Conservation (phyloP, 2,888 invertebrate species). For the Monopis laevigella region DNA sequence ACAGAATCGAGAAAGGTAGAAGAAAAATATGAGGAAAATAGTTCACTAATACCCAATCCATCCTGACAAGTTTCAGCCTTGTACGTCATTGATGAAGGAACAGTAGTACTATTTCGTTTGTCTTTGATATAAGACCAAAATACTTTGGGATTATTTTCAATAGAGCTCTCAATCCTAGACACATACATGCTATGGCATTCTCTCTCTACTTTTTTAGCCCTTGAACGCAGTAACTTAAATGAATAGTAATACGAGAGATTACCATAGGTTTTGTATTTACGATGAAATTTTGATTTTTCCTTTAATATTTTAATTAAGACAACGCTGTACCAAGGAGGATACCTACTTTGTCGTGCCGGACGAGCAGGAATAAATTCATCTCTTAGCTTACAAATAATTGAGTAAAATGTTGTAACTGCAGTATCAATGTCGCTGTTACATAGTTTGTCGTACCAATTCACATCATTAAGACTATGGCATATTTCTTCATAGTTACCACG, state of each 20-base stretch:
- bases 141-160: neutral
- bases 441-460: neutral
- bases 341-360: neutral
- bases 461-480: neutral
- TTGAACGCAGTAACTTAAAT: neutral
- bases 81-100: neutral
- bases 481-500: neutral
- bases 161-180: neutral
- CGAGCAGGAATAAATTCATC: neutral
- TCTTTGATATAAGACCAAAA: neutral
- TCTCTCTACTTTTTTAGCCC: neutral
- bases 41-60: too few relatives aligned
- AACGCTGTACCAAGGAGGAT: neutral
- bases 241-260: neutral
- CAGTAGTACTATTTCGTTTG: too few relatives aligned
- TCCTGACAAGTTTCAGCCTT: neutral
- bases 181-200: neutral
- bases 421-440: neutral
- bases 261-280: constrained; percentile 1
- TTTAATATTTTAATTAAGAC: neutral
- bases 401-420: neutral
- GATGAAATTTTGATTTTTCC: neutral
- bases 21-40: too few relatives aligned
- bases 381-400: neutral
- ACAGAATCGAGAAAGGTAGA: too few relatives aligned